Conservation (phyloP, 1,140 invertebrate genomes). For the Tetramorium simillimum region DNA sequence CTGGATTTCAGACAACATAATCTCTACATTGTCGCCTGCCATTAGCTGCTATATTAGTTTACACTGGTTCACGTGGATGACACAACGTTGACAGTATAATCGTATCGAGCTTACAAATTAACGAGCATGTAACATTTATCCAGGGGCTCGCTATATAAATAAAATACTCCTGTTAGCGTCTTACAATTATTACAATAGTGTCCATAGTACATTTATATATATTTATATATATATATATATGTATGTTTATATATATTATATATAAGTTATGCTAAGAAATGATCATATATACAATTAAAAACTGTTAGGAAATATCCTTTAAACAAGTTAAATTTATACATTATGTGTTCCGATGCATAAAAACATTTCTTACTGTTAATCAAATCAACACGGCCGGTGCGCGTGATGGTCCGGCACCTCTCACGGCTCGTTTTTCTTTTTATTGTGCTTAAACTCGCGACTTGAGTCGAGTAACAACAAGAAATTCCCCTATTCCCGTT, state of each 20-base stretch:
- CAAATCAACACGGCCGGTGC: slow-evolving; percentile 28
- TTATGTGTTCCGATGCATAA: slow-evolving; percentile 75
- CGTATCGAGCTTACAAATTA: slow-evolving; percentile 49
- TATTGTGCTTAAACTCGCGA: slow-evolving; percentile 12
- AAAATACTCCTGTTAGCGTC: slow-evolving; percentile 79
- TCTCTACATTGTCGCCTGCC: slow-evolving; percentile 44
- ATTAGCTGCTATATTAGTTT: slow-evolving; percentile 58
- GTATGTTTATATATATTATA: slow-evolving; percentile 19
- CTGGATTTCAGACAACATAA: slow-evolving; percentile 60
- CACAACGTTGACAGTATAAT: slow-evolving; percentile 52
- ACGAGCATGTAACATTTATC: slow-evolving; percentile 61
- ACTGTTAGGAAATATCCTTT: slow-evolving; percentile 82
- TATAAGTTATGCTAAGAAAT: slow-evolving; percentile 83
- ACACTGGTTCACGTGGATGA: slow-evolving; percentile 55
- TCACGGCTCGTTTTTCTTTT: not conserved
- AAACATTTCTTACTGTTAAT: slow-evolving; percentile 64
- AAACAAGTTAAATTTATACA: slow-evolving; percentile 84
- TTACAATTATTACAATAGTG: slow-evolving; percentile 82
- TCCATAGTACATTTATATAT: slow-evolving; percentile 78
- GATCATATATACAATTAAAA: slow-evolving; percentile 85
- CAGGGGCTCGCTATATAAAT: slow-evolving; percentile 77
- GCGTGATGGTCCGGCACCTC: not conserved
- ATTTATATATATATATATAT: slow-evolving; percentile 26
- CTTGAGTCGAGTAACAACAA: slow-evolving; percentile 39
- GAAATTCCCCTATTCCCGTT: slow-evolving; percentile 32